Evolutionary conservation across 2,113 vertebrate species (phyloP), one percentile per base, ranked within the genome.

Genomic region (Charadrius vociferus): DNA sequence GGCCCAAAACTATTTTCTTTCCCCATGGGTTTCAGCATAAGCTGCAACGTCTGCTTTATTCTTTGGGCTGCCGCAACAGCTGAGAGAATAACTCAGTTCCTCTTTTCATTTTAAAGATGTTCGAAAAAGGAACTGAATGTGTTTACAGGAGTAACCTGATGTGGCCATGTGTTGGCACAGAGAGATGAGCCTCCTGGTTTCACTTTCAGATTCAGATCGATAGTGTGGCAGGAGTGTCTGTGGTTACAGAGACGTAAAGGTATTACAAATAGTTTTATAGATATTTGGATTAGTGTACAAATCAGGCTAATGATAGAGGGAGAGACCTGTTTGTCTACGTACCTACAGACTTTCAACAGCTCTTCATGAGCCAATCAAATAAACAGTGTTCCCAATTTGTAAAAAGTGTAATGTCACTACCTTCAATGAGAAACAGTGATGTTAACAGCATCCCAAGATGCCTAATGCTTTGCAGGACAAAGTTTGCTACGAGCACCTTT

Each of bases 81-180:
- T 90, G 71, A 91, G 30, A 91, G 45, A 87, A 75, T 62, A 85
- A 73, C 67, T 86, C 87, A 58, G 71, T 94, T 94, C 95, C 94
- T 71, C 86, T 96, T 94, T 87, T 89, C 34, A 47, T 95, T 92
- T 95, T 83, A 95, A 92, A 93, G 89, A 79, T 94, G 86, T 75
- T 92, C 3, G 5, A 83, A 68, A 91, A 96, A 90, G 71, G 95
- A 97, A 93, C 62, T 0, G 30, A 95, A 86, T 86, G 49, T 50
- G 67, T 81, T 81, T 85, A 84, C 71, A 62, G 43, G 92, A 91
- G 86, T 83, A 94, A 77, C 32, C 73, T 92, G 84, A 82, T 73
- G 84, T 43, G 37, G 49, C 81, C 36, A 26, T 65, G 55, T 9
- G 13, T 10, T 65, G 52, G 92, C 34, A 79, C 30, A 56, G 17